Evolutionary conservation across 2,113 vertebrate species (phyloP).

Genomic region (Thryonomys swinderianus): DNA sequence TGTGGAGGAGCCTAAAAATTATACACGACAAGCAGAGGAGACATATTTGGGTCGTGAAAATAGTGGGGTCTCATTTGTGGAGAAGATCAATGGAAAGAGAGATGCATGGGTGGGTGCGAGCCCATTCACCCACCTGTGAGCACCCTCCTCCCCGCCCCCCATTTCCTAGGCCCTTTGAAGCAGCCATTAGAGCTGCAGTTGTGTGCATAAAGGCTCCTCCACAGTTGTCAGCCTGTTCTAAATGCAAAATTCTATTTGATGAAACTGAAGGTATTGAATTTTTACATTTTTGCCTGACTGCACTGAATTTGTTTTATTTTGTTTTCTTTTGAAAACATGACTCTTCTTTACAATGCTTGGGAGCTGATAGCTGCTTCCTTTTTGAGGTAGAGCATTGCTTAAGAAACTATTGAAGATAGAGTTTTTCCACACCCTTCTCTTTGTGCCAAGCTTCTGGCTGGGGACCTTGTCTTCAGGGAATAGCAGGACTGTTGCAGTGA

Average conservation of each 20-base stretch:
- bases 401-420: slow-evolving; percentile 72
- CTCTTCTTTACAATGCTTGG: not conserved
- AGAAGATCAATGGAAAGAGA: slow-evolving; percentile 51
- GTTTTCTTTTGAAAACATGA: not conserved
- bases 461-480: slow-evolving; percentile 82
- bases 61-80: no score
- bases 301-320: no score
- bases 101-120: no score
- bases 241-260: not conserved
- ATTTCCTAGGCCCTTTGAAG: no score
- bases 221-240: not conserved
- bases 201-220: not conserved
- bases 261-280: not conserved
- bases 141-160: not conserved
- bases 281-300: not conserved
- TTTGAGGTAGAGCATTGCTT: slow-evolving; percentile 70
- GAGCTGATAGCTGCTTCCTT: slow-evolving; percentile 46
- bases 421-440: slow-evolving; percentile 75
- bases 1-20: slow-evolving; percentile 65
- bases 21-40: slow-evolving; percentile 66
- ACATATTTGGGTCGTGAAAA: slow-evolving; percentile 59
- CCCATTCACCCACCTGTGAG: no score
- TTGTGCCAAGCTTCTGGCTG: slow-evolving; percentile 78
- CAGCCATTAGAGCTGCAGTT: not conserved
- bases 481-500: no score